These are phyloP conservation scores for Menidia menidia DNA, from an alignment of 2,797 vertebrate genomes.

Conservation along the genomic window DNA sequence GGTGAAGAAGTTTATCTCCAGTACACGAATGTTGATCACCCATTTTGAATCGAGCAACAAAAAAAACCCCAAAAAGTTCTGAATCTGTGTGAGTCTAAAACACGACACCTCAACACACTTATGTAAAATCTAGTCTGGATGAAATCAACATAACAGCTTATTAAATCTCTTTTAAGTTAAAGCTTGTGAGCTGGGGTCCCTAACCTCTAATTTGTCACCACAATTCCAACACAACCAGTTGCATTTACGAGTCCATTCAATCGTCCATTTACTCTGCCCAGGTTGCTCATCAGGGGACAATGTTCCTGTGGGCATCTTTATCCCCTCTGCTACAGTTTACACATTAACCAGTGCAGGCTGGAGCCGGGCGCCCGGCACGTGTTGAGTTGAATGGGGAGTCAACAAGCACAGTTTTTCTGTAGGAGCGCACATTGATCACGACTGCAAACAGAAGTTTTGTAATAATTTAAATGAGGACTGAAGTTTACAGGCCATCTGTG, in stretches of 20 bases:
- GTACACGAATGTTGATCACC: conserved; percentile 14
- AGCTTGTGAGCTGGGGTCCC: not conserved
- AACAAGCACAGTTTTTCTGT: not conserved
- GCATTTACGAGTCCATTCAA: conserved; percentile 18
- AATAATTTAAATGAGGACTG: not conserved
- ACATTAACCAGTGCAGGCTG: conserved; percentile 72
- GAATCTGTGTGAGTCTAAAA: not conserved
- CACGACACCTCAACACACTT: conserved; percentile 4
- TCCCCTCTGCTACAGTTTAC: conserved; percentile 61
- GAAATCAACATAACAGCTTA: conserved; percentile 6
- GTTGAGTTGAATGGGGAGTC: not conserved
- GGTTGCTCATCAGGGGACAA: conserved; percentile 74
- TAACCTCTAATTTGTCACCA: not conserved
- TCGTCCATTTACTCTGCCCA: conserved; percentile 38
- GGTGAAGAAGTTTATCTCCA: conserved; percentile 55
- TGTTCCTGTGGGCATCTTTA: conserved; percentile 70
- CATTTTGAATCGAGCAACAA: conserved; percentile 53
- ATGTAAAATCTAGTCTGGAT: not conserved
- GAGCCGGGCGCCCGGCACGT: conserved; percentile 1
- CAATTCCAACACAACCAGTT: not conserved
- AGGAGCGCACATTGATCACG: too few relatives aligned
- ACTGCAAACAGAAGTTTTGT: not conserved
- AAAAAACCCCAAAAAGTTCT: not conserved
- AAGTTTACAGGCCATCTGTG: not conserved
- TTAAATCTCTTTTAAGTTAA: not conserved